Evolutionary conservation across 2,797 vertebrate genomes (phyloP), one percentile per base, ranked within the genome.

Genomic region (Crenichthys baileyi): DNA sequence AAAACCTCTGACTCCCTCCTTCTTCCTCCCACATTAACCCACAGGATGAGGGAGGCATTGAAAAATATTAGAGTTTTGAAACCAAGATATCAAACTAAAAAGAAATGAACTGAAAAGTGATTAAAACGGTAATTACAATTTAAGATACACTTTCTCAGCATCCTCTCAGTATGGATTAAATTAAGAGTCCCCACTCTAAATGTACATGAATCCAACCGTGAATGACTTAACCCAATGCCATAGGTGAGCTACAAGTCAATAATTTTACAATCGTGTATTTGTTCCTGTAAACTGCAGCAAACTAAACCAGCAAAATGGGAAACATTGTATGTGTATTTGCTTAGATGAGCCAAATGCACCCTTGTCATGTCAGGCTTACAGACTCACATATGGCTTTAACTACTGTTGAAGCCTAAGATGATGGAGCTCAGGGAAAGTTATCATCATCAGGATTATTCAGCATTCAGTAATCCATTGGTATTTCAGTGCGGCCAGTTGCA

Each of bases 361-460:
- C 50, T 53, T 60, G 41, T 58, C 55, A 26, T 73, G 18, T 61
- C 41, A 50, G 51, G 44, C 76, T 90, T 85, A 89, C 70, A 39
- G 8, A 29, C 39, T 70, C 61, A 46, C 44, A 80, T 79, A 61
- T 5, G 1, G 70, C 61, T 80, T 65, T 79, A 82, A 85, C 78
- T 84, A 86, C 80, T 75, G 58, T 46, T 79, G 75, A 75, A 73
- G 78, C 83, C 68, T 39, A 53, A 78, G 76, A 82, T n/a, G 76
- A 84, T 79, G 68, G 72, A 55, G 46, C 61, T 73, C 75, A 80
- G 80, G 74, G 13, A 73, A 78, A 85, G 12, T 20, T 75, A 76
- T 78, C 71, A 78, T 80, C 75, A 48, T 76, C 71, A 31, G 85
- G 90, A 93, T 92, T 92, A 91, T 74, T 86, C 24, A 39, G 7